Conservation (phyloP, 2,113 vertebrate genomes). For the Bettongia penicillata region DNA sequence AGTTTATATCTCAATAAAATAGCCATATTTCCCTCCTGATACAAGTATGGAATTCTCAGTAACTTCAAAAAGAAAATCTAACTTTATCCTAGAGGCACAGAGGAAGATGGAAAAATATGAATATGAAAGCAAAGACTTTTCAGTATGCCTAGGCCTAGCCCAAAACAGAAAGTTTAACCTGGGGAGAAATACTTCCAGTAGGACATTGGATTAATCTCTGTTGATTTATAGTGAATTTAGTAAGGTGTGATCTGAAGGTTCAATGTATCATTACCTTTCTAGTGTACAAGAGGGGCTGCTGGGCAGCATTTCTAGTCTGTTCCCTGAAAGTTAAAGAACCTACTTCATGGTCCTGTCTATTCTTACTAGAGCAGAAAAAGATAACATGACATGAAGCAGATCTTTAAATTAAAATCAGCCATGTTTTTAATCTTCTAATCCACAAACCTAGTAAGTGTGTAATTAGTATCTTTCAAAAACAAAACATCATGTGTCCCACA, state of each 20-base stretch:
- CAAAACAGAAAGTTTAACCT: conserved; percentile 25
- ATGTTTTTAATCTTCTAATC: conserved; percentile 19
- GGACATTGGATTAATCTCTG: background rate
- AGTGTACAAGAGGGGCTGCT: background rate
- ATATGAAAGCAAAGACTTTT: conserved; percentile 5
- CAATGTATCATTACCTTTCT: background rate
- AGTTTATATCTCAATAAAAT: conserved; percentile 13
- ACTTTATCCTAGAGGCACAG: background rate
- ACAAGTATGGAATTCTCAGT: background rate
- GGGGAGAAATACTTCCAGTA: background rate
- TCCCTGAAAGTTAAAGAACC: background rate
- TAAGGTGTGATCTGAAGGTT: background rate
- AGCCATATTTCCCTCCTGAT: background rate
- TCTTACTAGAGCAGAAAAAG: conserved; percentile 31
- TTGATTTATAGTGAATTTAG: background rate
- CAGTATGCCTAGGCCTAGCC: background rate
- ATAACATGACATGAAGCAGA: background rate
- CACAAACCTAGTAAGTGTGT: background rate
- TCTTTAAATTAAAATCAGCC: conserved; percentile 44
- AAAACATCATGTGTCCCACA: background rate
- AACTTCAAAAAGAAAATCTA: conserved; percentile 28
- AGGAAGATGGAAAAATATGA: background rate
- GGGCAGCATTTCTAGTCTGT: conserved; percentile 6
- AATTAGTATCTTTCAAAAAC: conserved; percentile 28
- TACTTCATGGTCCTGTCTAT: background rate